Conservation (phyloP, 1,140 invertebrate species). For the Diorhabda elongata region DNA sequence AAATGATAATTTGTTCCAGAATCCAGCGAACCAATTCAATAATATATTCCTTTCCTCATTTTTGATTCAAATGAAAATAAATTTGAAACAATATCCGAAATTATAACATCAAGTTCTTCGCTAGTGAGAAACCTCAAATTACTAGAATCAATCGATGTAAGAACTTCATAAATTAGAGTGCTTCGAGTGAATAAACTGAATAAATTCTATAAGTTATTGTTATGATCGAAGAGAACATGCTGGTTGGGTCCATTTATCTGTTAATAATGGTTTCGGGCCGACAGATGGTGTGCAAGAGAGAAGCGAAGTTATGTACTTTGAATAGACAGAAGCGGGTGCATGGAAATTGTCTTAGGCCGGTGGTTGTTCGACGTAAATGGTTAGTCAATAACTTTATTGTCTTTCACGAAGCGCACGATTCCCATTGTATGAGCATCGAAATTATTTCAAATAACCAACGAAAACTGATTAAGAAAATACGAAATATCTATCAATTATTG, state of each 20-base stretch:
- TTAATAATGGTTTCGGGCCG: slow-evolving; percentile 10
- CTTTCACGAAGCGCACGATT: too few relatives aligned
- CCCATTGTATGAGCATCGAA: too few relatives aligned
- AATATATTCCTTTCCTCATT: too few relatives aligned
- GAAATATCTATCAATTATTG: too few relatives aligned
- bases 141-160: slow-evolving; percentile 7
- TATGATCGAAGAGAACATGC: slow-evolving; percentile 15
- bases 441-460: too few relatives aligned
- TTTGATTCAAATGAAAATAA: too few relatives aligned
- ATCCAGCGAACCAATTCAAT: too few relatives aligned
- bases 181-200: slow-evolving; percentile 13
- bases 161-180: slow-evolving; percentile 10
- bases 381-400: not conserved
- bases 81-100: too few relatives aligned
- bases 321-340: slow-evolving; percentile 12
- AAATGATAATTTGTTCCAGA: too few relatives aligned
- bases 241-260: slow-evolving; percentile 12
- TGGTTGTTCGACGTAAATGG: not conserved
- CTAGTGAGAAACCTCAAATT: not conserved
- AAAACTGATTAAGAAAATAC: too few relatives aligned
- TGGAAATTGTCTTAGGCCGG: slow-evolving; percentile 9
- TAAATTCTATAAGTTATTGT: slow-evolving; percentile 16
- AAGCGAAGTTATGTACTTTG: slow-evolving; percentile 5
- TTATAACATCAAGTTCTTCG: too few relatives aligned
- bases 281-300: slow-evolving; percentile 10